Evolutionary conservation across 2,797 vertebrate species (phyloP).

Genomic region (Scleropages formosus): DNA sequence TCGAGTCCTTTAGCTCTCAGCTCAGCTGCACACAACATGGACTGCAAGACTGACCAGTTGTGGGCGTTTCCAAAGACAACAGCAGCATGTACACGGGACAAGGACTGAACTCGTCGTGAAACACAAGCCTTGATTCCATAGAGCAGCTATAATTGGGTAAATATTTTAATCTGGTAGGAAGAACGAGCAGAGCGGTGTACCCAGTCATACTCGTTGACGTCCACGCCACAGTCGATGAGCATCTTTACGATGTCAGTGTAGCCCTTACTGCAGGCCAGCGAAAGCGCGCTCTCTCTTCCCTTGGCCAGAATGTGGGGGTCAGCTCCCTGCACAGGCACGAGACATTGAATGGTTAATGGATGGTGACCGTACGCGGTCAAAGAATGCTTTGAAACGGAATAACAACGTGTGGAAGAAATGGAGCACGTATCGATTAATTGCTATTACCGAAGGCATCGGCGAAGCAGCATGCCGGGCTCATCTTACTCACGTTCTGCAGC

Average conservation of each 20-base stretch:
- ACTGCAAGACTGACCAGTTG: neutral
- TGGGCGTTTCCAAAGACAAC: neutral
- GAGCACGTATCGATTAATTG: neutral
- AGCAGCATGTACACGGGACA: neutral
- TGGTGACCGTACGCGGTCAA: neutral
- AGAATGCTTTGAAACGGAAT: neutral
- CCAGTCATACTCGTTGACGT: conserved; percentile 98
- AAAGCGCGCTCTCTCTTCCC: conserved; percentile 92
- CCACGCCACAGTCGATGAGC: conserved; percentile 94
- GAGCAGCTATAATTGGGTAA: neutral
- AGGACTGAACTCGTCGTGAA: too few relatives aligned
- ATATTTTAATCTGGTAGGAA: too few relatives aligned
- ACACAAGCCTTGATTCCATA: too few relatives aligned
- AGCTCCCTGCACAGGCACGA: conserved; percentile 71
- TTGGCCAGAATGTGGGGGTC: conserved; percentile 93
- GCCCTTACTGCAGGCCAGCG: conserved; percentile 93
- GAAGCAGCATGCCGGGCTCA: neutral
- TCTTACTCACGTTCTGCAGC: conserved; percentile 84
- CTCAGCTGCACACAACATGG: neutral
- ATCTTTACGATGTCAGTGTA: conserved; percentile 97
- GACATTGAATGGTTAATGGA: neutral
- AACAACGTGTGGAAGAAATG: too few relatives aligned
- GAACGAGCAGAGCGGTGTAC: conserved; percentile 54
- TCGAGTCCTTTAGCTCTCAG: neutral
- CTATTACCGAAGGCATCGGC: neutral